Evolutionary conservation across 2,797 vertebrate genomes (phyloP), one percentile per base, ranked within the genome.

Genomic region (Selene dorsalis): DNA sequence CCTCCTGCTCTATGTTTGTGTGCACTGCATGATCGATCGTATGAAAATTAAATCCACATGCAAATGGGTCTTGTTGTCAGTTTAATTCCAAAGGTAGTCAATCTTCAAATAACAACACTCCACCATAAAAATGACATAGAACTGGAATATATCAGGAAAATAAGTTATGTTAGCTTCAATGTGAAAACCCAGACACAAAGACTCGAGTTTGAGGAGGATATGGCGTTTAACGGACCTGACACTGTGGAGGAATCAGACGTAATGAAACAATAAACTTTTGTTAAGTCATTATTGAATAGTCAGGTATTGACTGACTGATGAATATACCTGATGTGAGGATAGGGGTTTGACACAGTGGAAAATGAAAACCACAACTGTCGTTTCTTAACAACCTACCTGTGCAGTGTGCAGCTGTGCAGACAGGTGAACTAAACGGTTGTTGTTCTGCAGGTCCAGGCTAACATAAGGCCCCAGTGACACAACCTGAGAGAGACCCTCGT

Each of bases 401-500:
- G 92, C 87, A 0, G 97, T 98, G 62, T 60, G 92, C 67, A 99
- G 94, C 43, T 88, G 69, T 0, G 96, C 94, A 2, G 95, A 92
- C 53, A 99, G 90, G 78, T 98, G 97, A 81, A 99, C 95, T 57
- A 99, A 84, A 13, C 83, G 94, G 20, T 95, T 93, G 79, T 98
- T 94, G 32, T 98, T 96, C 91, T 96, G 93, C 2, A 88, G 93
- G 32, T 96, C 94, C 4, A 96, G 60, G 1, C 78, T 88, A 64
- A 93, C 82, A 76, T 94, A 93, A 48, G 88, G 92, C 4, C 92
- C 92, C 5, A 98, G 89, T 17, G 95, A 86, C 26, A 96, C 87
- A 17, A 97, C 96, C 56, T 95, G 95, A 18, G 96, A 96, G 6
- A 99, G 96, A 0, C 98, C 98, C 80, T 99, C 98, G 2, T 97